Conservation (phyloP, 2,888 invertebrate species). For the Polietes domitor region DNA sequence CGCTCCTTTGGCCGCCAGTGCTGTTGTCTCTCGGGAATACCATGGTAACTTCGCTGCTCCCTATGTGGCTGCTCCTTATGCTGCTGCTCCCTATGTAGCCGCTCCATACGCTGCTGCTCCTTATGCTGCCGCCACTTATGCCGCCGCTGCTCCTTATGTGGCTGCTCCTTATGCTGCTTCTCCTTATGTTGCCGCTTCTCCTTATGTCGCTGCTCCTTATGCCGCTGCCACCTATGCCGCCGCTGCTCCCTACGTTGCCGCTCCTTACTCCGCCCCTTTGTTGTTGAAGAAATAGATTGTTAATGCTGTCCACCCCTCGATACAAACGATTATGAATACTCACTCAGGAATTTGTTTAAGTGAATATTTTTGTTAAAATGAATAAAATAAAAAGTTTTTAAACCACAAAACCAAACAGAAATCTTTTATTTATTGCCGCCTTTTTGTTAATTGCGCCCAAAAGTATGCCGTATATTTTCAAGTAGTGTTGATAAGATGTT, state of each 20-base stretch:
- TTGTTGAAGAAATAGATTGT: constrained; percentile 74
- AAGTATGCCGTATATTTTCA: constrained; percentile 43
- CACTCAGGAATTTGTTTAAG: constrained; percentile 60
- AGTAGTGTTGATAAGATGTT: not conserved
- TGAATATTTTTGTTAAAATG: constrained; percentile 36
- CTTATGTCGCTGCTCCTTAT: constrained; percentile 67
- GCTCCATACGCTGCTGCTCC: constrained; percentile 68
- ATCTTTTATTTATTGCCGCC: too few species aligned
- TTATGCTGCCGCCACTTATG: constrained; percentile 71
- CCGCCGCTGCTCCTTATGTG: constrained; percentile 55
- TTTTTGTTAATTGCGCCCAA: constrained; percentile 14
- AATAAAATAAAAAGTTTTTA: constrained; percentile 39
- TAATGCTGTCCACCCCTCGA: constrained; percentile 31
- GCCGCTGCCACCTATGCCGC: constrained; percentile 69
- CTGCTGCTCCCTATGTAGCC: constrained; percentile 69
- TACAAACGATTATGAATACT: not conserved
- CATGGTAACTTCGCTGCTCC: constrained; percentile 80
- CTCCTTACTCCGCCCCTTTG: constrained; percentile 70
- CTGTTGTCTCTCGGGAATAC: constrained; percentile 81
- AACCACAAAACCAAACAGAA: not conserved
- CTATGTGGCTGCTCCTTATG: constrained; percentile 74
- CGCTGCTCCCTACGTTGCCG: constrained; percentile 67
- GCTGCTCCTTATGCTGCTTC: constrained; percentile 68
- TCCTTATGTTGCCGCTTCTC: constrained; percentile 68
- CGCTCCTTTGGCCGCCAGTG: constrained; percentile 71